phyloP scores from a whole-genome alignment of 2,797 vertebrate species.

The Craterocephalus amniculus region DNA sequence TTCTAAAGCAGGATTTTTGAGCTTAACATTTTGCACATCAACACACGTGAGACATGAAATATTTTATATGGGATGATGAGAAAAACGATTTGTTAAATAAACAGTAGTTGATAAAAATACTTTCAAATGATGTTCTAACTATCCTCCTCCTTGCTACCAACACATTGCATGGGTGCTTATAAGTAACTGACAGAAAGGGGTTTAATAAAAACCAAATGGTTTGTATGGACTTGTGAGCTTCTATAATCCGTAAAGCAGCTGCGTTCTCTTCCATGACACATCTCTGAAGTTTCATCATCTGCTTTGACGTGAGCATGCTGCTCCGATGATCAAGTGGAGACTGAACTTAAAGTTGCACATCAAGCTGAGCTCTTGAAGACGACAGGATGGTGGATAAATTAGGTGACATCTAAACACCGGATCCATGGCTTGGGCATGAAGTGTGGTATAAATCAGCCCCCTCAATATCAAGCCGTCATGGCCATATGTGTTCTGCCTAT shows the following conservation, averaged over 20 bases:
- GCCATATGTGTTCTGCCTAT: conserved; percentile 49
- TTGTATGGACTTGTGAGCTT: conserved; percentile 42
- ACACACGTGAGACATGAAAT: conserved; percentile 12
- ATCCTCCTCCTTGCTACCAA: conserved; percentile 22
- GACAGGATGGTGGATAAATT: conserved; percentile 61
- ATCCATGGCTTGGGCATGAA: conserved; percentile 49
- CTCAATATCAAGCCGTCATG: conserved; percentile 38
- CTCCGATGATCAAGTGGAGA: conserved; percentile 50
- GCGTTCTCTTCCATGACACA: conserved; percentile 39
- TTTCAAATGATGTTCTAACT: conserved; percentile 15
- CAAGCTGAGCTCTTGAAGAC: conserved; percentile 41
- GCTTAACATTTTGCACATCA: conserved; percentile 3
- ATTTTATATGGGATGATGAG: conserved; percentile 22
- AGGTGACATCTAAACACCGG: conserved; percentile 66
- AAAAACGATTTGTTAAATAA: conserved; percentile 26
- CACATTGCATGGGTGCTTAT: conserved; percentile 21
- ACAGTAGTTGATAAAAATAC: conserved; percentile 11
- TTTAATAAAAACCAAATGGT: conserved; percentile 44
- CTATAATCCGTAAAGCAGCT: conserved; percentile 55
- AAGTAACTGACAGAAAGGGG: conserved; percentile 25
- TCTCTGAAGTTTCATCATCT: conserved; percentile 54
- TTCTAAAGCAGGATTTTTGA: conserved; percentile 1
- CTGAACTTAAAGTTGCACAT: conserved; percentile 43
- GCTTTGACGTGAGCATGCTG: conserved; percentile 48
- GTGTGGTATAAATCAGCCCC: conserved; percentile 63